Evolutionary conservation across 2,113 vertebrate species (phyloP).

Genomic region (Benitochromis conjunctus): DNA sequence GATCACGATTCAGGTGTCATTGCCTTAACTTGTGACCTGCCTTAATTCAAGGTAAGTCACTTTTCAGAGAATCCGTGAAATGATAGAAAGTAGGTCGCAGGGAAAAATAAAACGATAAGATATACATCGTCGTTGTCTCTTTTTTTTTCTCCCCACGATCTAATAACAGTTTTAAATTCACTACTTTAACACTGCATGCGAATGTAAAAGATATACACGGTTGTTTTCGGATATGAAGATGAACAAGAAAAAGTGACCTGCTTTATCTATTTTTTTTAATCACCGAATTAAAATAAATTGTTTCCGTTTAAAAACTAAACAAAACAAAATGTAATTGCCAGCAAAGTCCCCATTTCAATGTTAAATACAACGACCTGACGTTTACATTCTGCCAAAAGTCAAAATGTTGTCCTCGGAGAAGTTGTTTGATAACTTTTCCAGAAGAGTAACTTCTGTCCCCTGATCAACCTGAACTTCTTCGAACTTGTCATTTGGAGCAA

Average conservation of each 20-base stretch:
- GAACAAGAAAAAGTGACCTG: constrained; percentile 4
- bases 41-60: constrained; percentile 50
- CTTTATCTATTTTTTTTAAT: background rate
- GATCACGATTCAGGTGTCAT: background rate
- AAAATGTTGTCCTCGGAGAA: constrained; percentile 2
- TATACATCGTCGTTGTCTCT: background rate
- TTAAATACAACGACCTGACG: background rate
- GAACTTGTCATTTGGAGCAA: background rate
- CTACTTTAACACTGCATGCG: background rate
- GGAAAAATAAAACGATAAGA: background rate
- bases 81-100: background rate
- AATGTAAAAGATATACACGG: background rate
- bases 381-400: background rate
- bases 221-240: background rate
- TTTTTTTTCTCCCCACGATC: background rate
- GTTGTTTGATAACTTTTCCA: constrained; percentile 45
- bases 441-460: constrained; percentile 5
- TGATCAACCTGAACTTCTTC: constrained; percentile 1
- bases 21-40: background rate
- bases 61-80: background rate
- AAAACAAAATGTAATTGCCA: background rate
- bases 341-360: background rate
- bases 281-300: background rate
- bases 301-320: background rate
- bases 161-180: background rate